Base-by-base conservation (phyloP, 2,888 invertebrate genomes). In the Scaptomyza flava region DNA sequence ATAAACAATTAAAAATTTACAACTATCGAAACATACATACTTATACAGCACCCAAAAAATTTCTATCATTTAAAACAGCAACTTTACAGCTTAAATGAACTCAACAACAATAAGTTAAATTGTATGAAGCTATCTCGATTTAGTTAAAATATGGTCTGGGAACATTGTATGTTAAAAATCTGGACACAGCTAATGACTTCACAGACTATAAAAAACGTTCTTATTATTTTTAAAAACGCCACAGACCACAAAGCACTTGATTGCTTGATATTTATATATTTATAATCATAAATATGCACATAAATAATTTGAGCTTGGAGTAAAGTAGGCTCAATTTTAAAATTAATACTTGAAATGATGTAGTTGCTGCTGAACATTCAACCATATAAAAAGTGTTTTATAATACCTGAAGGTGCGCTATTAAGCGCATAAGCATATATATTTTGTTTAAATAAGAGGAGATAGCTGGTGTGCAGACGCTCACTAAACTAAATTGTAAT, bases 1-100 rank as follows among this genome's bases (percentile, higher is more conserved):
- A 78, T 78, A 81, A 81, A 83, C 62, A 68, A 53, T 70, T 56
- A 54, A 64, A 72, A 77, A 67, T 65, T 54, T 59, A 64, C 51
- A 70, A 67, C 30, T 48, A 34, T 63, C 20, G 11, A 45, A 48
- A 71, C 47, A 20, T n/a, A n/a, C 43, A 66, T 46, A 53, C 20
- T 41, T 61, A 41, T 9, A 43, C 3, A 23, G 4, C 23, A 23
- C 23, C 23, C 23, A 23, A 23, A 3, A 23, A 23, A 23, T 23
- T 23, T 23, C 23, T 23, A 23, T 23, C 1, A 4, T 17, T 2
- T 4, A 23, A 23, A 23, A 23, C 31, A 53, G 6, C 14, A 42
- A 42, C 0, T 20, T 33, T 14, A 38, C 8, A 17, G 14, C 38
- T 9, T 38, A 38, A 14, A 11, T 11, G 11, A 33, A 33, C 33